Evolutionary conservation across 1,140 invertebrate species (phyloP).

Genomic region (Drosophila asahinai): DNA sequence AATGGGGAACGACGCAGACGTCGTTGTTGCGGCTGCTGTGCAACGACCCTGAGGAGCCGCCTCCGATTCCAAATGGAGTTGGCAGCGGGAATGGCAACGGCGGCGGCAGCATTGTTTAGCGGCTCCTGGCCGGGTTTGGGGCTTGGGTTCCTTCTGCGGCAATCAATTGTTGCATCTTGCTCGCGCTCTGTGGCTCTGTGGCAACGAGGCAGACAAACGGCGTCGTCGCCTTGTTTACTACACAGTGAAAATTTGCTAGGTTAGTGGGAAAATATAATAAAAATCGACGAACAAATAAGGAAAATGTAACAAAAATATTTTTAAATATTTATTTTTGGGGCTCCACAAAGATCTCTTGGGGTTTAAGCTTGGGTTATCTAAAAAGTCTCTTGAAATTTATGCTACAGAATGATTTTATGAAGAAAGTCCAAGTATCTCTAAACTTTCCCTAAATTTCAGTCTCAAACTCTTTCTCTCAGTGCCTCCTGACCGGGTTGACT

Average conservation of each 20-base stretch:
- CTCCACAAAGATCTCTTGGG: too few relatives aligned
- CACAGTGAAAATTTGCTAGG: background rate
- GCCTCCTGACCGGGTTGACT: slow-evolving; percentile 17
- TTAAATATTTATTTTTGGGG: background rate
- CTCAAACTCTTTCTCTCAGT: slow-evolving; percentile 11
- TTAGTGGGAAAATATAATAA: background rate
- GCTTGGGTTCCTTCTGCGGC: slow-evolving; percentile 33
- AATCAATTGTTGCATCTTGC: slow-evolving; percentile 75
- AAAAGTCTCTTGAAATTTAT: too few relatives aligned
- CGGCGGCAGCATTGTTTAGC: slow-evolving; percentile 53
- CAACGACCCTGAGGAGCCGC: slow-evolving; percentile 68
- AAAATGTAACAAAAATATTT: background rate
- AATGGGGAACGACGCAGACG: slow-evolving; percentile 57
- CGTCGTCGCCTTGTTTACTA: slow-evolving; percentile 41
- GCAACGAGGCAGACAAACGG: slow-evolving; percentile 55
- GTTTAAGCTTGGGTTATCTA: too few relatives aligned
- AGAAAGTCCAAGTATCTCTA: too few relatives aligned
- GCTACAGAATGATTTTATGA: too few relatives aligned
- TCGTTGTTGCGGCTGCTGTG: slow-evolving; percentile 52
- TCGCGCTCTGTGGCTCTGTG: slow-evolving; percentile 28
- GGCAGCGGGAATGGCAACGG: background rate
- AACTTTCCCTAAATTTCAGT: background rate
- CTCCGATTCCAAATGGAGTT: slow-evolving; percentile 42
- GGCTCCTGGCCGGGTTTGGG: slow-evolving; percentile 24
- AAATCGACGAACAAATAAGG: too few relatives aligned